Percentiles rank a stretch among this genome's conserved stretches.
These are phyloP conservation scores for Tetanocera ferruginea DNA, from an alignment of 2,888 invertebrate genomes.

Conservation along the genomic window DNA sequence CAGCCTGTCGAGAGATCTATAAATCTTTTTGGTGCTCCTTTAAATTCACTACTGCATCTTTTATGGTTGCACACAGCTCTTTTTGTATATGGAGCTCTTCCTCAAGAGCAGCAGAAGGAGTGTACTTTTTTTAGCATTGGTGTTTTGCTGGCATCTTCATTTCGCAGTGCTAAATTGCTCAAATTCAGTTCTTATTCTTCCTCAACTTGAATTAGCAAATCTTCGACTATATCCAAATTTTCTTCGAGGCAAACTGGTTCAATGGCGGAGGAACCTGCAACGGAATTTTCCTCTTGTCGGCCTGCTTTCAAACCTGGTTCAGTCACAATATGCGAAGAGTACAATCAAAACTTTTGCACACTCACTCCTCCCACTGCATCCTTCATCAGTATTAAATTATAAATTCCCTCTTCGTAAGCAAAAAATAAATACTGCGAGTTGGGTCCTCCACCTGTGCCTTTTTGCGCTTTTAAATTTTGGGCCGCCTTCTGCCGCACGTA, in stretches of 20 bases:
- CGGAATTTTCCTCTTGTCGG: not conserved
- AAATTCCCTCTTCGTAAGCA: slow-evolving; percentile 22
- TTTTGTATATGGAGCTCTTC: slow-evolving; percentile 34
- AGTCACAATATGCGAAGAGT: not conserved
- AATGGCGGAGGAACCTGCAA: not conserved
- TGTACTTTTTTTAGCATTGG: not conserved
- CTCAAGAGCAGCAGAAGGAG: slow-evolving; percentile 7
- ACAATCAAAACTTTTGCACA: not conserved
- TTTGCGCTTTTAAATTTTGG: slow-evolving; percentile 19
- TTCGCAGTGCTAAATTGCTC: not conserved
- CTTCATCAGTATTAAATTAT: slow-evolving; percentile 36
- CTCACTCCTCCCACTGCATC: slow-evolving; percentile 27
- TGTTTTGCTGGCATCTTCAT: not conserved
- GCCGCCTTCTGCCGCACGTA: slow-evolving; percentile 30
- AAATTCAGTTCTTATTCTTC: not conserved
- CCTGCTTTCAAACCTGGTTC: not conserved
- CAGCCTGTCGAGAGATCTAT: slow-evolving; percentile 31
- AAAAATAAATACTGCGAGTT: slow-evolving; percentile 27
- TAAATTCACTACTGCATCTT: slow-evolving; percentile 16
- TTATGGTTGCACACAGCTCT: slow-evolving; percentile 1
- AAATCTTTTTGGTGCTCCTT: slow-evolving; percentile 37
- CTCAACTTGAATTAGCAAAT: not conserved
- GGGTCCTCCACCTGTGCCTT: slow-evolving; percentile 37
- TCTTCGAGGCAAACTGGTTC: not conserved
- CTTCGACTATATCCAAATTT: not conserved